Evolutionary conservation across 2,113 vertebrate species (phyloP).

Genomic region (Leptobrachium ailaonicum): DNA sequence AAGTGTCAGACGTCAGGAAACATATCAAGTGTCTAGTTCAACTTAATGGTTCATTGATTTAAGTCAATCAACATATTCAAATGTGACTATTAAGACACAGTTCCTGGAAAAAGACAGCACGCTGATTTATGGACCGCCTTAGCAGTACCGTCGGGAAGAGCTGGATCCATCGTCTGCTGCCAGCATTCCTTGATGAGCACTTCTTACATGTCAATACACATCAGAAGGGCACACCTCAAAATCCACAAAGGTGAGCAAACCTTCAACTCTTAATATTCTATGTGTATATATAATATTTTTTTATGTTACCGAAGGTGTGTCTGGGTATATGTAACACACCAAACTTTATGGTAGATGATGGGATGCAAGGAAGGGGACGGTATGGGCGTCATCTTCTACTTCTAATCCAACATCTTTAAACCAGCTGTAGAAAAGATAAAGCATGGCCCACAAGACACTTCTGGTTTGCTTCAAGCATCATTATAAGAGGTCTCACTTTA

Average conservation of each 20-base stretch:
- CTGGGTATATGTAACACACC: background rate
- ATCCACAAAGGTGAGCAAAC: background rate
- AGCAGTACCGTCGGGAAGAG: constrained; percentile 23
- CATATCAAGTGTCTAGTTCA: constrained; percentile 24
- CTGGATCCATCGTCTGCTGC: constrained; percentile 17
- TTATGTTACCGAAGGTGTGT: background rate
- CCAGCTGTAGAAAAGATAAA: too few species aligned
- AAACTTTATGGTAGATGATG: background rate
- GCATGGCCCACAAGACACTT: too few species aligned
- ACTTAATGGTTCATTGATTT: constrained; percentile 47
- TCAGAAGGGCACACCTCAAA: constrained; percentile 20
- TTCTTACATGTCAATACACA: constrained; percentile 35
- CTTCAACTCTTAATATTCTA: background rate
- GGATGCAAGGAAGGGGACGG: too few species aligned
- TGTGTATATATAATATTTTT: background rate
- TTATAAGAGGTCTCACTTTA: too few species aligned
- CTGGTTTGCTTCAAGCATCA: too few species aligned
- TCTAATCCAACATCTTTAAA: too few species aligned
- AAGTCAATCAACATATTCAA: constrained; percentile 47
- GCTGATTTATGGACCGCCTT: constrained; percentile 36
- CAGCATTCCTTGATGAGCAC: constrained; percentile 31
- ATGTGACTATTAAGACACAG: constrained; percentile 40
- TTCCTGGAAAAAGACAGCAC: constrained; percentile 42
- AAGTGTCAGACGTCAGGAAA: constrained; percentile 28
- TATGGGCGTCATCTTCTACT: too few species aligned